A percentile compares a stretch with the other conserved stretches of the same genome.
Conservation (phyloP, 1,140 invertebrate genomes). For the Penaeus vannamei region DNA sequence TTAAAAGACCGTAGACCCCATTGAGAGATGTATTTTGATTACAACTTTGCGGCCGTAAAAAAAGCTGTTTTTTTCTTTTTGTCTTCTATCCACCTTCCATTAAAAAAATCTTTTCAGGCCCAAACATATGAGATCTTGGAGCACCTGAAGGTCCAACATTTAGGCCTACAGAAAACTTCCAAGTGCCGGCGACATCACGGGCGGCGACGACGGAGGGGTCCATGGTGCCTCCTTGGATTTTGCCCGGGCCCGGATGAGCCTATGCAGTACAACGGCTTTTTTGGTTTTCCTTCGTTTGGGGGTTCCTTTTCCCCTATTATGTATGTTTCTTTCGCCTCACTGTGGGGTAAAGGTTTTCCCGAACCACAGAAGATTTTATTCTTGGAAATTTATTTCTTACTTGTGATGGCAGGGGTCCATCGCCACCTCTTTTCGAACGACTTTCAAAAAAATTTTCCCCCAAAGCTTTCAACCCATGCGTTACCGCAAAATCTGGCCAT, state of each 20-base stretch:
- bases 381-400: no score
- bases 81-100: no score
- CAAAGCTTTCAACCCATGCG: no score
- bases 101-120: neutral
- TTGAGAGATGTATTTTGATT: no score
- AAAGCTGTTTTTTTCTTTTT: no score
- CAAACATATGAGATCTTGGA: constrained; percentile 21
- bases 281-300: neutral
- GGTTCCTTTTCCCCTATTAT: neutral
- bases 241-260: constrained; percentile 37
- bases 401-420: no score
- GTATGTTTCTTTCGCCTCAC: neutral
- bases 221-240: constrained; percentile 45
- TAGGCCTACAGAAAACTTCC: constrained; percentile 31
- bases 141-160: neutral
- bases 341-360: neutral
- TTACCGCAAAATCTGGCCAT: no score
- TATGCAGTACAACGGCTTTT: constrained; percentile 44
- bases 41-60: no score
- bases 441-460: no score
- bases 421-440: no score
- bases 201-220: constrained; percentile 25
- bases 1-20: no score
- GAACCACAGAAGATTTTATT: no score
- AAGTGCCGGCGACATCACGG: constrained; percentile 14